Evolutionary conservation across 2,888 invertebrate species (phyloP).

Genomic region (Xiphydria camelus): DNA sequence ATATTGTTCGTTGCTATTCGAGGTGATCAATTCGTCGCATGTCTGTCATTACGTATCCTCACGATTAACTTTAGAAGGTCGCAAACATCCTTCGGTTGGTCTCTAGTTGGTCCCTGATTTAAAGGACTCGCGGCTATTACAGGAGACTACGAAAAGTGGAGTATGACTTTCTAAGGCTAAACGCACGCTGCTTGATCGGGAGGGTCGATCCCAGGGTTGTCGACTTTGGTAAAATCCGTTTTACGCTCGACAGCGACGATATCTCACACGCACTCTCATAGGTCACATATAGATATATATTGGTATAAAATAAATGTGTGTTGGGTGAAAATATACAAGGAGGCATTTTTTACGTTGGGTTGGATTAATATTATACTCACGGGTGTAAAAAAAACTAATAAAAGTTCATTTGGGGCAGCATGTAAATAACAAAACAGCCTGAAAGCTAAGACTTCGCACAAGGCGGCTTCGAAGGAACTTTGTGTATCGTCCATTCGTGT

Average conservation of each 20-base stretch:
- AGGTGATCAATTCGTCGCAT: too few species aligned
- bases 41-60: too few species aligned
- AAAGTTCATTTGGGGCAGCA: conserved; percentile 48
- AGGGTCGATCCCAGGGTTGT: neutral
- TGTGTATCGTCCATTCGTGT: neutral
- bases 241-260: too few species aligned
- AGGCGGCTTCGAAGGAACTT: conserved; percentile 43
- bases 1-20: too few species aligned
- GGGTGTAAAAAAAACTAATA: conserved; percentile 45
- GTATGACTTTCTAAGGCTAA: too few species aligned
- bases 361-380: conserved; percentile 29
- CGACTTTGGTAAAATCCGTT: too few species aligned
- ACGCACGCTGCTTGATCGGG: neutral
- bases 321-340: conserved; percentile 38
- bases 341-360: conserved; percentile 48
- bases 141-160: too few species aligned
- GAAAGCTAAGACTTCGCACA: conserved; percentile 35
- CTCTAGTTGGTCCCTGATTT: too few species aligned
- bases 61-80: too few species aligned
- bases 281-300: neutral
- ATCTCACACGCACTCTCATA: neutral
- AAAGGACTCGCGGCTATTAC: too few species aligned
- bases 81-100: too few species aligned
- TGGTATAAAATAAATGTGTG: conserved; percentile 18
- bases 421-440: conserved; percentile 52